Evolutionary conservation across 2,113 vertebrate genomes (phyloP).

Genomic region (Cettia cetti): DNA sequence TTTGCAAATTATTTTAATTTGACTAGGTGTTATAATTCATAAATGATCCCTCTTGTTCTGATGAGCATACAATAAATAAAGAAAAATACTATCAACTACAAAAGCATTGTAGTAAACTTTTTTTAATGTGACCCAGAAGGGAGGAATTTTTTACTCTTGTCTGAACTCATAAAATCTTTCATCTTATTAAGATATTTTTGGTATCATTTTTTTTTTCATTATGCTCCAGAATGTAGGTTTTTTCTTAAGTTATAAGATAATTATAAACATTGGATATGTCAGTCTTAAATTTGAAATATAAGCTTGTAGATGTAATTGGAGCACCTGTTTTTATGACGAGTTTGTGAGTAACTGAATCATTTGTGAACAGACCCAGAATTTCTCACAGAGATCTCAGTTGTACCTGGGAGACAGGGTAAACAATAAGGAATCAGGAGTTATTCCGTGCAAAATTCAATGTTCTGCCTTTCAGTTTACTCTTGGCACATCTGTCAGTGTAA

Average conservation of each 20-base stretch:
- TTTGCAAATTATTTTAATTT: neutral
- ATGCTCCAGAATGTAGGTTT: neutral
- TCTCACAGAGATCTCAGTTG: neutral
- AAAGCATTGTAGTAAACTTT: neutral
- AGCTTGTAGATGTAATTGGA: neutral
- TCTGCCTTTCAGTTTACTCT: neutral
- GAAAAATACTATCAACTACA: neutral
- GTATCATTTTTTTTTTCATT: neutral
- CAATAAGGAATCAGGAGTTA: neutral
- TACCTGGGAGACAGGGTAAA: neutral
- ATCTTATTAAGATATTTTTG: neutral
- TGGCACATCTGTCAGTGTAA: neutral
- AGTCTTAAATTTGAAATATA: neutral
- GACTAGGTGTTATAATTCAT: neutral
- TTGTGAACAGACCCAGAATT: neutral
- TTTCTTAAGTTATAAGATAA: neutral
- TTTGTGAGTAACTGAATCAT: neutral
- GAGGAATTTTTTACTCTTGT: neutral
- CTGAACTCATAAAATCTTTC: neutral
- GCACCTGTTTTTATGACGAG: neutral
- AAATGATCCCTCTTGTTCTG: neutral
- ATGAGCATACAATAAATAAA: neutral
- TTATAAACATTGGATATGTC: neutral
- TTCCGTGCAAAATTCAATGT: accelerated
- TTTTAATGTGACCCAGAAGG: neutral